These are phyloP conservation scores for Clunio marinus DNA, from an alignment of 2,888 invertebrate species.

Conservation along the genomic window DNA sequence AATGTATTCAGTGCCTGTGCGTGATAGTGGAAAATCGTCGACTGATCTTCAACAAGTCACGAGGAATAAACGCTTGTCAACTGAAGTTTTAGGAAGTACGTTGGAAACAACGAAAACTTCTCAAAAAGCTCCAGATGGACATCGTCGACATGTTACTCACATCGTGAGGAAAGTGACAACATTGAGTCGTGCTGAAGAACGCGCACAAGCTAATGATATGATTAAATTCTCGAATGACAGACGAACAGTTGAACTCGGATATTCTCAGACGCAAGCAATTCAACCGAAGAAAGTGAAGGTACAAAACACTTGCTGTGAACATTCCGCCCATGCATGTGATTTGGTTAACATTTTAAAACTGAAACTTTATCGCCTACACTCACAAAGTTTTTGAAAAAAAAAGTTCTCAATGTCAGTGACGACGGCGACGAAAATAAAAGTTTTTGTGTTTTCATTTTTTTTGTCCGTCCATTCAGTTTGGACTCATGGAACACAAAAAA, in stretches of 20 bases:
- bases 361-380: background rate
- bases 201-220: slow-evolving; percentile 66
- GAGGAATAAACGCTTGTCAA: slow-evolving; percentile 75
- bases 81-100: slow-evolving; percentile 79
- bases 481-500: background rate
- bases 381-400: slow-evolving; percentile 4
- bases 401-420: slow-evolving; percentile 17
- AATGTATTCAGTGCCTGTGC: slow-evolving; percentile 45
- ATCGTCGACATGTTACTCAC: slow-evolving; percentile 77
- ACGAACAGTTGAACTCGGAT: slow-evolving; percentile 52
- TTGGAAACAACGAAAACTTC: slow-evolving; percentile 79
- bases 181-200: slow-evolving; percentile 79
- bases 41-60: slow-evolving; percentile 62
- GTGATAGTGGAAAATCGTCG: slow-evolving; percentile 19
- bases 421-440: background rate
- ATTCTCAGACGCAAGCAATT: slow-evolving; percentile 57
- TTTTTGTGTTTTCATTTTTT: background rate
- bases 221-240: slow-evolving; percentile 54
- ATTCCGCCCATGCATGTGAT: too few species aligned
- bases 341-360: background rate
- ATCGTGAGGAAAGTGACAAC: slow-evolving; percentile 86
- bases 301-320: too few species aligned
- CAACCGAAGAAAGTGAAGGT: slow-evolving; percentile 75
- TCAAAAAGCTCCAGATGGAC: slow-evolving; percentile 71
- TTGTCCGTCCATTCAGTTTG: background rate